phyloP scores from a whole-genome alignment of 1,140 invertebrate genomes.

The Hyposmocoma kahamanoa region DNA sequence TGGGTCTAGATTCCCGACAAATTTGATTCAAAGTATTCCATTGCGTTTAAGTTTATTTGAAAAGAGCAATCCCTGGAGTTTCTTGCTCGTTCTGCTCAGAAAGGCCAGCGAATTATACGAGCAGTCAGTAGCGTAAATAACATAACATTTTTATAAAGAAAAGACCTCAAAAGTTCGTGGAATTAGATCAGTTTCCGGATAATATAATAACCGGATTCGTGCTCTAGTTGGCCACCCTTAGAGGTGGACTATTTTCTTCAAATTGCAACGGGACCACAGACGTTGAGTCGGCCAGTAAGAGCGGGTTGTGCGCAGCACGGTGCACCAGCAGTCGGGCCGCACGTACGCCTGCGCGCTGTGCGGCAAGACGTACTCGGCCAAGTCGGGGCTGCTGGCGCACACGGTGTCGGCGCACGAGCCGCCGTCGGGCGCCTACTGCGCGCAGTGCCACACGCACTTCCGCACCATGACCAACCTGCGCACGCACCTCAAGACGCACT shows the following conservation, averaged over 20 bases:
- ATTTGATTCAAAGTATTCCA: background rate
- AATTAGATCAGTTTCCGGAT: no score
- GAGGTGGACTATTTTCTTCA: background rate
- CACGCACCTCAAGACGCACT: constrained; percentile 36
- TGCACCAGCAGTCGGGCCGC: constrained; percentile 30
- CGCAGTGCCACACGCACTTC: constrained; percentile 30
- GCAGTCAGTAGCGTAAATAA: background rate
- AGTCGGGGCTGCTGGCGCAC: constrained; percentile 33
- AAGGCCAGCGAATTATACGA: background rate
- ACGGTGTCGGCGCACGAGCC: constrained; percentile 13
- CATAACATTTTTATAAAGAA: no score
- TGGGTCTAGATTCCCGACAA: no score
- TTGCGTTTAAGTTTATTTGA: background rate
- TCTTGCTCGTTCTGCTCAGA: background rate
- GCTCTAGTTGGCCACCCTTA: no score
- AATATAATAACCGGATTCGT: background rate
- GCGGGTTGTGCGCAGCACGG: constrained; percentile 30
- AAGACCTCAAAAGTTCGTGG: no score
- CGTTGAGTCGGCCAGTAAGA: no score
- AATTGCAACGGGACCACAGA: background rate
- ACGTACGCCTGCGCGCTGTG: constrained; percentile 31
- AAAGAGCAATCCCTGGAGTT: no score
- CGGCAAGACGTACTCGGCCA: constrained; percentile 31
- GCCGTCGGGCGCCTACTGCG: constrained; percentile 28
- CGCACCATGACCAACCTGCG: constrained; percentile 16